These are phyloP conservation scores for Aspidapion aeneum DNA, from an alignment of 2,888 invertebrate genomes.

Conservation along the genomic window DNA sequence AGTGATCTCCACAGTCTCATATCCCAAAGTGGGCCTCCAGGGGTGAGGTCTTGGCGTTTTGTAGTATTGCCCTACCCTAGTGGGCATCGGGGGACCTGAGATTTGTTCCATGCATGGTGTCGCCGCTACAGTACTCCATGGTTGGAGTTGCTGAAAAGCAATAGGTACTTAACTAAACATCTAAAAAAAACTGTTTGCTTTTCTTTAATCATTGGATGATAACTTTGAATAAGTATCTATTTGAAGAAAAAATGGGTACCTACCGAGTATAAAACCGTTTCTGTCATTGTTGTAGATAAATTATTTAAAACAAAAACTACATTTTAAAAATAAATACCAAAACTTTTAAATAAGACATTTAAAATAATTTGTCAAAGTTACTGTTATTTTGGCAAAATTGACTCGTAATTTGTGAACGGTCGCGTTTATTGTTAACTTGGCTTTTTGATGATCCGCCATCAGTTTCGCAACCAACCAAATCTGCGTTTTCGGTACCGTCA, in stretches of 20 bases:
- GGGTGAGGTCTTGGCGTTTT: constrained; percentile 72
- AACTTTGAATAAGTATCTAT: too few relatives aligned
- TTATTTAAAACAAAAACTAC: background rate
- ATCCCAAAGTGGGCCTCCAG: constrained; percentile 76
- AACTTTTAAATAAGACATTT: too few relatives aligned
- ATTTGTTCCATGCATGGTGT: constrained; percentile 63
- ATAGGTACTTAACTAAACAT: background rate
- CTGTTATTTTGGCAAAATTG: too few relatives aligned
- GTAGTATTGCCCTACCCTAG: constrained; percentile 65
- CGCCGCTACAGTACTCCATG: constrained; percentile 54
- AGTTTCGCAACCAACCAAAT: too few relatives aligned
- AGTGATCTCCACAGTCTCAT: constrained; percentile 71
- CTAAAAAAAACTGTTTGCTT: background rate
- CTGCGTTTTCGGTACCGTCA: too few relatives aligned
- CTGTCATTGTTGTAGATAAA: constrained; percentile 17
- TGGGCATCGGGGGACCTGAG: constrained; percentile 58
- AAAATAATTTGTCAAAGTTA: too few relatives aligned
- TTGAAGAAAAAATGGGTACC: background rate
- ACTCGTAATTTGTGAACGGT: too few relatives aligned
- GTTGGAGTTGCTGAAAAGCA: constrained; percentile 67
- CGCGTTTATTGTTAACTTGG: too few relatives aligned
- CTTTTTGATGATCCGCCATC: too few relatives aligned
- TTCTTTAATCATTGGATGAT: too few relatives aligned
- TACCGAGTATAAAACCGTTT: constrained; percentile 32
- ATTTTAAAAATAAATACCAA: constrained; percentile 10